Evolutionary conservation across 2,113 vertebrate genomes (phyloP).

Genomic region (Rhinolophus ferrumequinum): DNA sequence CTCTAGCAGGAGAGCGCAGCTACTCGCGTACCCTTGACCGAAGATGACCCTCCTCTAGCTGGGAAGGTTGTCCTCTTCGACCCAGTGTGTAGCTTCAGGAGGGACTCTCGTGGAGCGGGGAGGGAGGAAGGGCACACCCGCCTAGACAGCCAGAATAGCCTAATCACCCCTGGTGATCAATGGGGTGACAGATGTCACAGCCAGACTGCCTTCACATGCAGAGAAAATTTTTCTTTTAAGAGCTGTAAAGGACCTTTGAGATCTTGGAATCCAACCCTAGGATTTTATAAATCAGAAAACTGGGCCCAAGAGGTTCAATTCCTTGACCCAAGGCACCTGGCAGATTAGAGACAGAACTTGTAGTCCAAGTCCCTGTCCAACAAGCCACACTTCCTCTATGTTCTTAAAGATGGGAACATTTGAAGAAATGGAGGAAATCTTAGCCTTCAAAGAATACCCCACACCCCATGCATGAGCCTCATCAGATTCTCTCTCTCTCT

Average conservation of each 20-base stretch:
- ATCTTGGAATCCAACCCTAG: neutral
- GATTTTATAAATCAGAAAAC: conserved; percentile 47
- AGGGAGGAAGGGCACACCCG: neutral
- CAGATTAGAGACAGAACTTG: conserved; percentile 23
- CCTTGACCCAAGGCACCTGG: conserved; percentile 1
- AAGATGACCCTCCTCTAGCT: neutral
- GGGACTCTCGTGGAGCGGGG: neutral
- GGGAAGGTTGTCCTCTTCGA: neutral
- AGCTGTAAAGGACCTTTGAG: neutral
- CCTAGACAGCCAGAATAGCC: neutral
- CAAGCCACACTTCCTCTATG: neutral
- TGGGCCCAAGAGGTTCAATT: conserved; percentile 24
- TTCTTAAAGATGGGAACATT: neutral
- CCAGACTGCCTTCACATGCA: neutral
- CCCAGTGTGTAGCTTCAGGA: too few species aligned
- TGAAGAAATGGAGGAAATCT: neutral
- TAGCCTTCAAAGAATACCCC: neutral
- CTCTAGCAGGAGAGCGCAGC: neutral
- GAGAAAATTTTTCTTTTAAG: conserved; percentile 15
- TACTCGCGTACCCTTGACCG: neutral
- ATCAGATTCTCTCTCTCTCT: neutral
- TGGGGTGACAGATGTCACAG: neutral
- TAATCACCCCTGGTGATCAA: neutral
- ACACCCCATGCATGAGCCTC: neutral
- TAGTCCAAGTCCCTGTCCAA: neutral